These are phyloP conservation scores for Hydrozoanthus gracilis DNA, from an alignment of 92 coral and sea anemone genomes.

Conservation along the genomic window DNA sequence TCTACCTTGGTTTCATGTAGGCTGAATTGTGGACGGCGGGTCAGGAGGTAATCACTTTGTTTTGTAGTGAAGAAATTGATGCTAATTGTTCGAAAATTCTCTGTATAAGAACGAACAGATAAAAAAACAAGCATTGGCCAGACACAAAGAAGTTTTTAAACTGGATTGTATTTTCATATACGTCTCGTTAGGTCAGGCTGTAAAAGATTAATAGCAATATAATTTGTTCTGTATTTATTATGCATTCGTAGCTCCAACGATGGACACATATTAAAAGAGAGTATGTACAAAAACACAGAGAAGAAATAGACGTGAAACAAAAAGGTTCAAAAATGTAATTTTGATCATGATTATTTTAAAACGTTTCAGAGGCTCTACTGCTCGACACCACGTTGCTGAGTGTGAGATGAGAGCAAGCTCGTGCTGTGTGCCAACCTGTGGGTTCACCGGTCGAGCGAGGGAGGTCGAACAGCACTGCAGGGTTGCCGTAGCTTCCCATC, in stretches of 20 bases:
- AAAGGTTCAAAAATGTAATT: not conserved
- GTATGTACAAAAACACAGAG: no score
- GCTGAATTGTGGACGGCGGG: not conserved
- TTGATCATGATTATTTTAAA: not conserved
- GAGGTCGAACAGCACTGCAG: not conserved
- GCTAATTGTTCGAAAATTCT: not conserved
- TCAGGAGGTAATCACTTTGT: not conserved
- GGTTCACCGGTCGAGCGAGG: not conserved
- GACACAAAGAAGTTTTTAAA: no score
- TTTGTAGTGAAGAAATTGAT: not conserved
- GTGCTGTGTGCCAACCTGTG: not conserved
- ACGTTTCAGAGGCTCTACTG: not conserved
- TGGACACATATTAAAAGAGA: no score
- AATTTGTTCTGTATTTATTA: no score
- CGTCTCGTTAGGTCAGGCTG: no score
- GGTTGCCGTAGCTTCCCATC: not conserved
- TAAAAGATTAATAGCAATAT: no score
- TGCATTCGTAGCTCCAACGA: no score
- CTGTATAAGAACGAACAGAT: not conserved
- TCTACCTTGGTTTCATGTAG: not conserved
- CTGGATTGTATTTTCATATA: no score
- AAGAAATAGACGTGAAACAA: no score
- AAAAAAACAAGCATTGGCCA: no score
- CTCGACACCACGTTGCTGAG: not conserved
- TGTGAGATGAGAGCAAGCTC: not conserved